Percentiles rank a stretch among this genome's conserved stretches.
phyloP scores from a whole-genome alignment of 1,140 invertebrate genomes.

The Neodiprion fabricii region DNA sequence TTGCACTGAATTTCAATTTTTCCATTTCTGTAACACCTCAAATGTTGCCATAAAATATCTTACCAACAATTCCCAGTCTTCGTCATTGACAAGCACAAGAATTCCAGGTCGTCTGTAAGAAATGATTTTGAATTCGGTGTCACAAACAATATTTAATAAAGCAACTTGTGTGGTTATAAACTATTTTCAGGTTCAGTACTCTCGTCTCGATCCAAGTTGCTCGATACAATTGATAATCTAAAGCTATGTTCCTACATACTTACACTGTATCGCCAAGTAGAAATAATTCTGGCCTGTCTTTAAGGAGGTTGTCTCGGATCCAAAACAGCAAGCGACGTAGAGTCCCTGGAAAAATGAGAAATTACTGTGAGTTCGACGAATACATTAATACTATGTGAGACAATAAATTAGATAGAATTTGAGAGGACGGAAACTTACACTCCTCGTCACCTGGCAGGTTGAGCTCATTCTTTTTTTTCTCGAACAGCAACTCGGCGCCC shows the following conservation, averaged over 20 bases:
- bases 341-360: slow-evolving; percentile 68
- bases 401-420: slow-evolving; percentile 16
- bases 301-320: slow-evolving; percentile 85
- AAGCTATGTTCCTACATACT: slow-evolving; percentile 45
- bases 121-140: slow-evolving; percentile 22
- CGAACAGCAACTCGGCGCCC: slow-evolving; percentile 87
- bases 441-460: slow-evolving; percentile 64
- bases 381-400: slow-evolving; percentile 14
- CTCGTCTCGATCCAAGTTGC: not conserved
- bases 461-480: slow-evolving; percentile 78
- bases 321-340: slow-evolving; percentile 77
- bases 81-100: slow-evolving; percentile 89
- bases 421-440: slow-evolving; percentile 53
- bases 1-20: too few relatives aligned
- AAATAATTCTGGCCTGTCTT: slow-evolving; percentile 89
- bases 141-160: slow-evolving; percentile 9
- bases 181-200: not conserved
- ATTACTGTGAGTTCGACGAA: slow-evolving; percentile 17
- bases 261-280: slow-evolving; percentile 82
- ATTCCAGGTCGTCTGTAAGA: slow-evolving; percentile 85
- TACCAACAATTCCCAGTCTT: slow-evolving; percentile 91
- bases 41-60: slow-evolving; percentile 36
- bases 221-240: not conserved
- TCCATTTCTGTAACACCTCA: not conserved
- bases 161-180: not conserved